Conservation (phyloP, 2,888 invertebrate species). For the Volucella inanis region DNA sequence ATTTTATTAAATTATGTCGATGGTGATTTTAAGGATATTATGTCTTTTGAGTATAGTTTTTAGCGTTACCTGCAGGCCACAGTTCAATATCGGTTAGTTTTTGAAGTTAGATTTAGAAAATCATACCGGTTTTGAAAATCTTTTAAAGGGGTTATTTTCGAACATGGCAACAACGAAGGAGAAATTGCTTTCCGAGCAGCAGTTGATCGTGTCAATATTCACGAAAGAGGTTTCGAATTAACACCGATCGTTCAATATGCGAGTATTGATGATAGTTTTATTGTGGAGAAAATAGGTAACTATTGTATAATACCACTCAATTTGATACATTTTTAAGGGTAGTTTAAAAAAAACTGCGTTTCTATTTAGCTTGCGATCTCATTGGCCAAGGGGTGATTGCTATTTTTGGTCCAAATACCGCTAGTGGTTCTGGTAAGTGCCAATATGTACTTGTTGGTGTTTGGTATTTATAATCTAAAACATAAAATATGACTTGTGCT, state of each 20-base stretch:
- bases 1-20: not conserved
- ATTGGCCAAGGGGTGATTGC: conserved; percentile 88
- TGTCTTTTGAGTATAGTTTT: conserved; percentile 11
- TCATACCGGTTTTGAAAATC: not conserved
- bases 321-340: conserved; percentile 13
- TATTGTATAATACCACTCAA: not conserved
- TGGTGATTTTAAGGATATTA: conserved; percentile 18
- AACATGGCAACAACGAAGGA: conserved; percentile 84
- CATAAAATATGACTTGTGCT: not conserved
- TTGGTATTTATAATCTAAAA: not conserved
- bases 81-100: conserved; percentile 63
- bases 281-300: conserved; percentile 81
- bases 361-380: conserved; percentile 86
- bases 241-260: conserved; percentile 80
- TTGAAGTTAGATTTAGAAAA: not conserved
- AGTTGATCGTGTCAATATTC: conserved; percentile 83
- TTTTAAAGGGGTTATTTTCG: conserved; percentile 83
- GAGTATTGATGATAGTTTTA: conserved; percentile 81
- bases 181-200: conserved; percentile 86
- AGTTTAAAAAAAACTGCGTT: conserved; percentile 15
- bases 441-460: conserved; percentile 80
- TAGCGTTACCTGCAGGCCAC: conserved; percentile 30
- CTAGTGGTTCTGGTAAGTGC: conserved; percentile 83
- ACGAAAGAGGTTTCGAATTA: conserved; percentile 80
- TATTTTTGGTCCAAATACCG: conserved; percentile 87